phyloP scores from a whole-genome alignment of 2,888 invertebrate species.

The Pseudococcus viburni region DNA sequence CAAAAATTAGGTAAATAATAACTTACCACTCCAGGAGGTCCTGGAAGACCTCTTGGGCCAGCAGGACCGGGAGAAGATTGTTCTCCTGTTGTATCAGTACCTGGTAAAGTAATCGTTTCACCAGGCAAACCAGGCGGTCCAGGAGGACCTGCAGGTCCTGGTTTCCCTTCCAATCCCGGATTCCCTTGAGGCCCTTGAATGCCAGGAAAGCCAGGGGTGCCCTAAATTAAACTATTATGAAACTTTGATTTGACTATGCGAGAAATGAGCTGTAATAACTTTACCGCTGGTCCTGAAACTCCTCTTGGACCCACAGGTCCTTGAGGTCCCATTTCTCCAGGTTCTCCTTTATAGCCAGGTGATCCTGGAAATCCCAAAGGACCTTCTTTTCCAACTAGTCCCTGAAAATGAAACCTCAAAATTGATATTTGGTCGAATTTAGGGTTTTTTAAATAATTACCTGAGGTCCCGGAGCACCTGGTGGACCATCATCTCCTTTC shows the following conservation, averaged over 20 bases:
- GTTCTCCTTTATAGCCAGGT: constrained; percentile 48
- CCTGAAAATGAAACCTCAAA: neutral
- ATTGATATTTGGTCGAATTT: neutral
- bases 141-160: constrained; percentile 52
- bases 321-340: constrained; percentile 34
- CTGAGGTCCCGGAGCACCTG: constrained; percentile 28
- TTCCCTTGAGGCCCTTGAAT: constrained; percentile 48
- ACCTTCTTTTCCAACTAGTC: constrained; percentile 55
- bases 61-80: constrained; percentile 7
- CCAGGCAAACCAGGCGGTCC: constrained; percentile 59
- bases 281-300: constrained; percentile 49
- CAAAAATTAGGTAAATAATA: neutral
- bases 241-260: neutral
- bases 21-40: constrained; percentile 57
- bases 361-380: constrained; percentile 8
- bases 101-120: neutral
- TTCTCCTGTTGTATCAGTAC: neutral
- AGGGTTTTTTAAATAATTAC: neutral
- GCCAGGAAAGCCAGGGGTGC: constrained; percentile 52
- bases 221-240: neutral
- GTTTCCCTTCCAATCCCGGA: constrained; percentile 60
- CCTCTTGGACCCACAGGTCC: constrained; percentile 59
- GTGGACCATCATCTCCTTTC: constrained; percentile 67
- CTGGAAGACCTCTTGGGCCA: constrained; percentile 57
- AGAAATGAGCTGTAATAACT: neutral